Percentiles rank a stretch among this genome's conserved stretches.
These are phyloP conservation scores for Solea senegalensis DNA, from an alignment of 2,113 vertebrate species.

Conservation along the genomic window DNA sequence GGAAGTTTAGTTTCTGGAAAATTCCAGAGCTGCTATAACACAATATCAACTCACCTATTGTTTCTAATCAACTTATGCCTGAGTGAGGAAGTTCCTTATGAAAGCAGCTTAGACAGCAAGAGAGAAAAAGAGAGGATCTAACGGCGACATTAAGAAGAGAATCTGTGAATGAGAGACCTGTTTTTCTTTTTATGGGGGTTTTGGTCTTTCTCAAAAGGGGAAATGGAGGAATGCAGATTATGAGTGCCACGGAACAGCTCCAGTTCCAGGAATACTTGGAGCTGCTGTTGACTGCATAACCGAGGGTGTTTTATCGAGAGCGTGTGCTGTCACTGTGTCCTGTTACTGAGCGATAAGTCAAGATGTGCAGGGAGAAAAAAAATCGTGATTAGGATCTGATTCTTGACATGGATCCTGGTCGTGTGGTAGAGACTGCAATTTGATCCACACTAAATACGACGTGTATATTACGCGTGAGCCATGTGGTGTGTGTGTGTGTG, in stretches of 20 bases:
- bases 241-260: constrained; percentile 31
- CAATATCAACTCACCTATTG: constrained; percentile 58
- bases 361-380: neutral
- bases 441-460: neutral
- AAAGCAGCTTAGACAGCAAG: constrained; percentile 57
- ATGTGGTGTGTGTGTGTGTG: neutral
- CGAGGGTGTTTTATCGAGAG: constrained; percentile 10
- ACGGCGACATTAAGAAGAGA: constrained; percentile 24
- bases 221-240: constrained; percentile 67
- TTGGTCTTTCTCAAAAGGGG: constrained; percentile 46
- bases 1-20: constrained; percentile 40
- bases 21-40: constrained; percentile 60
- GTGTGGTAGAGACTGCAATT: neutral
- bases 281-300: constrained; percentile 12
- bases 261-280: constrained; percentile 61
- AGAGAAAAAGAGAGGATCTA: constrained; percentile 7
- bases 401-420: neutral
- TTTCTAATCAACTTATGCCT: constrained; percentile 68
- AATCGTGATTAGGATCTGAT: neutral
- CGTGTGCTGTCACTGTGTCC: constrained; percentile 37
- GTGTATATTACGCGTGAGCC: neutral
- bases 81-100: constrained; percentile 50
- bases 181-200: neutral
- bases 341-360: constrained; percentile 12
- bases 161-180: constrained; percentile 18